Evolutionary conservation across 2,113 vertebrate genomes (phyloP), one percentile per base, ranked within the genome.

Genomic region (Xenotilapia flavipinnis): DNA sequence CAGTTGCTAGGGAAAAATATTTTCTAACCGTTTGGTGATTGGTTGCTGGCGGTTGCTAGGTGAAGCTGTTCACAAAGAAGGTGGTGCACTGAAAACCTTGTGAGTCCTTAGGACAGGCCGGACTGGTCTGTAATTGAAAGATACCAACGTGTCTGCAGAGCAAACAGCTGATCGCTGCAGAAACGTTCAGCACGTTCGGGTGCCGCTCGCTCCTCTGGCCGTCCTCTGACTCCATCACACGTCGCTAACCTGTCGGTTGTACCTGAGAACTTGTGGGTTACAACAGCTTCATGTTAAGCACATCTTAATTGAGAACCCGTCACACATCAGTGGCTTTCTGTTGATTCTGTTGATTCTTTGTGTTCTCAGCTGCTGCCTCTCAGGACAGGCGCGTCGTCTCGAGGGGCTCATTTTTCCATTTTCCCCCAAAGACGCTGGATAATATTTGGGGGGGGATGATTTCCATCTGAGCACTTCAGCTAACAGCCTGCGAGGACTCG

Each of bases 191-290:
- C n/a, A 23, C 11, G 53, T 7, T 36, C 10, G 0, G 60, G 3
- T 13, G 33, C 6, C 2, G 60, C 60, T 38, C 33, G 33, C 60
- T 36, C 17, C 31, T n/a, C n/a, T 65, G 60, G 6, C 31, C 17
- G 6, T 65, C 31, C 60, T 65, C 31, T 65, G 33, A 13, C 33
- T 0, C 0, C 60, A n/a, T 0, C 60, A 2, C 60, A 0, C 10
- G 1, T 38, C 10, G 31, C 60, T n/a, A 38, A 38, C 60, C 60
- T 21, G 60, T 3, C 6, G 10, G 33, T 2, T 38, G 15, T 65
- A 38, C 60, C 10, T 38, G 10, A 21, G 33, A 65, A 21, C 60
- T 5, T n/a, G 31, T n/a, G 17, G 17, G 17, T 62, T 62, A 62
- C 31, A 36, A 62, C 4, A 19, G 31, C 60, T 70, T 42, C 15